Base-by-base conservation (phyloP, 2,888 invertebrate species). In the Amphipoea oculea region DNA sequence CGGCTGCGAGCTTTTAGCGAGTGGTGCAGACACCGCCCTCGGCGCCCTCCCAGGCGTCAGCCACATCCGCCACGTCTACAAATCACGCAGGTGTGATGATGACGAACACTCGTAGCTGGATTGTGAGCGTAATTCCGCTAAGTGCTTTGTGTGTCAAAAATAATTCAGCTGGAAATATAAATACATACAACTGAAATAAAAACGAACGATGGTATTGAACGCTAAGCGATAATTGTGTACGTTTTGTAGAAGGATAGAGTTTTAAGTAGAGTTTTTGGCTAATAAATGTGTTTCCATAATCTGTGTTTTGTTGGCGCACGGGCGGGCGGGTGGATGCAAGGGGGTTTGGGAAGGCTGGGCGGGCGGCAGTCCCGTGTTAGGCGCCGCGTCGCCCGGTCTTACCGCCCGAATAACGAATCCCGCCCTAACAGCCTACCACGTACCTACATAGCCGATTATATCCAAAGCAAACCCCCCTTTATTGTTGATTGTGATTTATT, bases 311-410 rank as follows among this genome's bases (percentile, higher is more conserved):
- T 95, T 96, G 92, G 93, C 92, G 93, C 90, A 91, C 91, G 93
- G 91, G 91, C 89, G 91, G 91, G 90, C 77, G 90, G 92, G 92
- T 88, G 92, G 88, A 88, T 82, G 92, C 89, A 92, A 92, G 93
- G 92, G 82, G 91, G 93, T 90, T 89, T 90, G 90, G 86, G 83
- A 92, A 89, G 88, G 87, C 83, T 90, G 93, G 94, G 95, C 94
- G 95, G 93, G 94, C 94, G 94, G 94, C 96, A 96, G 97, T 96
- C 94, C 95, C 96, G 97, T 95, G 97, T 94, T 93, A 95, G 95
- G 95, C 96, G 96, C 94, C 95, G 95, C 92, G 91, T 88, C 94
- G 95, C 94, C 92, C 95, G 95, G 94, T 95, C 93, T 84, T 93
- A 90, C 91, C 94, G 94, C 93, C 92, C 91, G 89, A 86, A 88